Evolutionary conservation across 2,113 vertebrate genomes (phyloP).

Genomic region (Thunnus thynnus): DNA sequence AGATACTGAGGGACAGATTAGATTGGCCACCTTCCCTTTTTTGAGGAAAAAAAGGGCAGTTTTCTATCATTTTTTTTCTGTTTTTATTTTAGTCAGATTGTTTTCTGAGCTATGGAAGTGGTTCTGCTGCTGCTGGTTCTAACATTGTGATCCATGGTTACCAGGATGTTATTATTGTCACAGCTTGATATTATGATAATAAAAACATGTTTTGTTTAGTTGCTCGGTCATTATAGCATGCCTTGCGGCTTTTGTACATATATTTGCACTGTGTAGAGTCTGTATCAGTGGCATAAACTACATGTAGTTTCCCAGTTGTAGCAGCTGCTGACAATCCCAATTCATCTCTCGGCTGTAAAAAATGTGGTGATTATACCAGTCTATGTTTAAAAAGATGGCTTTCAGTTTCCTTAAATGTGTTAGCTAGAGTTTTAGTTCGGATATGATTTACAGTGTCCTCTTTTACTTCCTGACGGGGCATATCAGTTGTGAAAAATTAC

Average conservation of each 20-base stretch:
- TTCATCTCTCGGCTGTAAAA: slow-evolving; percentile 19
- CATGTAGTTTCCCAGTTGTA: slow-evolving; percentile 16
- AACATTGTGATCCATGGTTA: background rate
- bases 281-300: background rate
- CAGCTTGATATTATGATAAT: slow-evolving; percentile 33
- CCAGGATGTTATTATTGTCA: background rate
- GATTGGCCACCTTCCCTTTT: slow-evolving; percentile 13
- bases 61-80: no score
- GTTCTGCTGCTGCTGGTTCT: background rate
- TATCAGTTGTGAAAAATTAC: background rate
- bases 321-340: background rate
- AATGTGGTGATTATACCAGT: background rate
- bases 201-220: slow-evolving; percentile 41
- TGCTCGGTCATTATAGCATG: slow-evolving; percentile 46
- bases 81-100: no score
- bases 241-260: slow-evolving; percentile 34
- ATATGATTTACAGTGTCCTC: background rate
- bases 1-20: slow-evolving; percentile 35
- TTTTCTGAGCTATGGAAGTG: no score
- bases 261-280: slow-evolving; percentile 19
- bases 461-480: background rate
- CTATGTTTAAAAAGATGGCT: background rate
- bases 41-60: background rate
- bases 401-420: background rate
- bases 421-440: background rate